These are phyloP conservation scores for Pseudopleuronectes americanus DNA, from an alignment of 2,797 vertebrate genomes.

Conservation along the genomic window DNA sequence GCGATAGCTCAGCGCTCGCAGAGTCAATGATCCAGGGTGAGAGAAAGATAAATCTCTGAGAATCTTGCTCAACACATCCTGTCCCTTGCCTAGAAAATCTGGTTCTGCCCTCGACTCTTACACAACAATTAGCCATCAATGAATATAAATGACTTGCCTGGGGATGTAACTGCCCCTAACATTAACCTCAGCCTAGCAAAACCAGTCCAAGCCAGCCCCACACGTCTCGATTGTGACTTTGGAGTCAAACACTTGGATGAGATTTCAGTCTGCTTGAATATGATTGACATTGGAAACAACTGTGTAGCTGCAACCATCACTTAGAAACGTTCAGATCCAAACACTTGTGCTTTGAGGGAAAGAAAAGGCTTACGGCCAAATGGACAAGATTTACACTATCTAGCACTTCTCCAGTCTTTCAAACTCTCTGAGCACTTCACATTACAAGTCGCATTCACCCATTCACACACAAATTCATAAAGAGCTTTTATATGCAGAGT, in stretches of 20 bases:
- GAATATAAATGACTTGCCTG: constrained; percentile 55
- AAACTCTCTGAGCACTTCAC: no score
- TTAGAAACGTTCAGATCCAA: not conserved
- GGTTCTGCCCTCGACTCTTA: constrained; percentile 26
- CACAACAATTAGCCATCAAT: constrained; percentile 65
- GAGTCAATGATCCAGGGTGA: constrained; percentile 2
- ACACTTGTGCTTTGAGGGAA: constrained; percentile 5
- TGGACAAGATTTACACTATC: no score
- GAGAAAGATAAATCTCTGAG: constrained; percentile 21
- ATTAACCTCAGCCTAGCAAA: constrained; percentile 53
- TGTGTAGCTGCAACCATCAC: constrained; percentile 2
- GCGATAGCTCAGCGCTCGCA: constrained; percentile 19
- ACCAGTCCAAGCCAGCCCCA: constrained; percentile 28
- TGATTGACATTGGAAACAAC: constrained; percentile 41
- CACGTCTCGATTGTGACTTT: constrained; percentile 29
- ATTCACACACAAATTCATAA: no score
- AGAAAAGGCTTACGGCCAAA: not conserved
- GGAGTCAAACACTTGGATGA: constrained; percentile 37
- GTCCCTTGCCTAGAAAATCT: constrained; percentile 26
- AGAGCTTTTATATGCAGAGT: no score
- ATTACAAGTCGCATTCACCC: no score
- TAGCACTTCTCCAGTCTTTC: no score
- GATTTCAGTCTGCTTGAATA: constrained; percentile 32
- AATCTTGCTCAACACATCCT: constrained; percentile 2
- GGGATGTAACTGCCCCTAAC: constrained; percentile 38